Evolutionary conservation across 2,113 vertebrate genomes (phyloP).

Genomic region (Pseudorectes ferrugineus): DNA sequence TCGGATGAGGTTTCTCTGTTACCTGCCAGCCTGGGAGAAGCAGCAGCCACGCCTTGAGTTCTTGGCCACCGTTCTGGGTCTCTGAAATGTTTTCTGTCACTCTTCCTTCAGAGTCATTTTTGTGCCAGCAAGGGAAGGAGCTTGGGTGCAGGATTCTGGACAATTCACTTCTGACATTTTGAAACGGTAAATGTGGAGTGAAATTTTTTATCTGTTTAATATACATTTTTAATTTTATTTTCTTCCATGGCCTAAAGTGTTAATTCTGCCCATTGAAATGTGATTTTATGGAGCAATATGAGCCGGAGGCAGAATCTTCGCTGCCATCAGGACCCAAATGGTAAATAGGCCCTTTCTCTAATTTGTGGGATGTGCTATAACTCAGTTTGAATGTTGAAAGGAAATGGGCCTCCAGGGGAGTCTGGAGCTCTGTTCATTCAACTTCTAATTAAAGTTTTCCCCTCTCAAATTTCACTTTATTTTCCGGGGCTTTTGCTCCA

Average conservation of each 20-base stretch:
- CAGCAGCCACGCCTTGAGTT: fast-evolving
- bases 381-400: conserved; percentile 65
- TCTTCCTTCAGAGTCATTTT: background rate
- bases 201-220: background rate
- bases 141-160: background rate
- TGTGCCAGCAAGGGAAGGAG: background rate
- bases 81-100: background rate
- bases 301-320: conserved; percentile 25
- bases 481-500: conserved; percentile 59
- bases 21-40: background rate
- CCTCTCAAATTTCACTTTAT: conserved; percentile 65
- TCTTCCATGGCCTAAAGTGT: background rate
- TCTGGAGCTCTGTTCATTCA: conserved; percentile 55
- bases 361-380: conserved; percentile 62
- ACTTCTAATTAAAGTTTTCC: conserved; percentile 69
- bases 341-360: conserved; percentile 55
- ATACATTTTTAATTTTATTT: background rate
- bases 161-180: background rate
- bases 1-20: background rate
- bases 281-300: conserved; percentile 31
- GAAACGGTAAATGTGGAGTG: background rate
- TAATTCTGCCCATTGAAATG: conserved; percentile 40
- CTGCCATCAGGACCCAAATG: conserved; percentile 33
- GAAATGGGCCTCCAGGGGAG: conserved; percentile 61
- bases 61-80: background rate